Evolutionary conservation across 2,888 invertebrate genomes (phyloP).

Genomic region (Microctonus aethiopoides): DNA sequence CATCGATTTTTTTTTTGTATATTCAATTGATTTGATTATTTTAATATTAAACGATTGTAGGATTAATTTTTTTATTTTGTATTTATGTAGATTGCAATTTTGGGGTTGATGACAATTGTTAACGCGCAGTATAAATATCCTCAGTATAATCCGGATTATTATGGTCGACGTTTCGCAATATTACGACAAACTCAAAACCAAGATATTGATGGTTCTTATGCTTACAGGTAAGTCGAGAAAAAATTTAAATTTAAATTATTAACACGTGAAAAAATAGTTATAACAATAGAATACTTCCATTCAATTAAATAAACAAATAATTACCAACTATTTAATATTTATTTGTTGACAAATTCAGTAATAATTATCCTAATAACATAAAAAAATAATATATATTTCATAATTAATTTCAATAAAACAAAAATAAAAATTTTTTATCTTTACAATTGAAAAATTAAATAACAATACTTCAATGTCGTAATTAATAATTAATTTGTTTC

Average conservation of each 20-base stretch:
- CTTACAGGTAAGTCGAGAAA: conserved; percentile 59
- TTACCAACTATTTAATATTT: too few relatives aligned
- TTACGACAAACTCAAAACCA: conserved; percentile 61
- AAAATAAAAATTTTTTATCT: not conserved
- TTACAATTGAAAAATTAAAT: not conserved
- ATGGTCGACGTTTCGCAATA: conserved; percentile 59
- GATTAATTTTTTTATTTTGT: conserved; percentile 1
- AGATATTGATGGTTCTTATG: conserved; percentile 62
- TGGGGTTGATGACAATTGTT: conserved; percentile 48
- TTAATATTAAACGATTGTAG: not conserved
- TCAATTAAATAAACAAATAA: not conserved
- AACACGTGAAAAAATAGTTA: too few relatives aligned
- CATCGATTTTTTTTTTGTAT: not conserved
- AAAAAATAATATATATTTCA: not conserved
- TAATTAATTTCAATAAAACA: not conserved
- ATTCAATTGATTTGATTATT: not conserved
- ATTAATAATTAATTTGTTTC: not conserved
- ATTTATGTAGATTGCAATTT: conserved; percentile 45
- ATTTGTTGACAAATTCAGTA: too few relatives aligned
- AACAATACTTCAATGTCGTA: not conserved
- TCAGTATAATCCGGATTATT: conserved; percentile 49
- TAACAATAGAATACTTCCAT: too few relatives aligned
- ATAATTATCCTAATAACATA: too few relatives aligned
- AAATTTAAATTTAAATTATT: too few relatives aligned
- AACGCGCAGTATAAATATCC: conserved; percentile 51